Evolutionary conservation across 2,113 vertebrate genomes (phyloP).

Genomic region (Protomyctophum bolini): DNA sequence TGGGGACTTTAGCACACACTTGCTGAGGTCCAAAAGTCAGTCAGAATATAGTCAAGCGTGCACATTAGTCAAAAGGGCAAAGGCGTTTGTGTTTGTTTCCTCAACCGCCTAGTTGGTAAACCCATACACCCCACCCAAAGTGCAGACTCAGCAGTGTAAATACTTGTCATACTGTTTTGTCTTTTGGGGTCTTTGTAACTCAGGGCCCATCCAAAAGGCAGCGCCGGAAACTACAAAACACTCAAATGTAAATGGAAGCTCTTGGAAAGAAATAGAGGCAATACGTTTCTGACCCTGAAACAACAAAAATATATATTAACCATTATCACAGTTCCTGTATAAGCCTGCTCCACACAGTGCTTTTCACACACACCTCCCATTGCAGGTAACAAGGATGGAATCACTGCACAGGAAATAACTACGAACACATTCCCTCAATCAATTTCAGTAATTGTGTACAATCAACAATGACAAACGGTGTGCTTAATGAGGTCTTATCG

Average conservation of each 20-base stretch:
- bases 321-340: constrained; percentile 64
- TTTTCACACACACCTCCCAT: constrained; percentile 34
- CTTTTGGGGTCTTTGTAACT: constrained; percentile 40
- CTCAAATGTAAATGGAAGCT: constrained; percentile 66
- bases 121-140: constrained; percentile 28
- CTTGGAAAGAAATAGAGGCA: constrained; percentile 32
- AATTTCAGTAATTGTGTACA: constrained; percentile 44
- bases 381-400: constrained; percentile 49
- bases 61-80: constrained; percentile 26
- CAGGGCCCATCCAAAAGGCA: constrained; percentile 48
- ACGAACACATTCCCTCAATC: constrained; percentile 38
- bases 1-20: constrained; percentile 54
- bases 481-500: constrained; percentile 42
- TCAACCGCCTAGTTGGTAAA: constrained; percentile 29
- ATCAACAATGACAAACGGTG: constrained; percentile 45
- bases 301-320: constrained; percentile 55
- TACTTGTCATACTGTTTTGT: constrained; percentile 36
- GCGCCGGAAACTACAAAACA: constrained; percentile 63
- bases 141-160: constrained; percentile 55
- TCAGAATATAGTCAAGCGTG: constrained; percentile 52
- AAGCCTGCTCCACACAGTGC: constrained; percentile 61
- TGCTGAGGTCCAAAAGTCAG: constrained; percentile 66
- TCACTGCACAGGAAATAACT: constrained; percentile 48
- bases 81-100: not conserved
- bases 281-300: constrained; percentile 44